Percentiles rank a stretch among this genome's conserved stretches.
Conservation (phyloP, 2,888 invertebrate genomes). For the Patella ulyssiponensis region DNA sequence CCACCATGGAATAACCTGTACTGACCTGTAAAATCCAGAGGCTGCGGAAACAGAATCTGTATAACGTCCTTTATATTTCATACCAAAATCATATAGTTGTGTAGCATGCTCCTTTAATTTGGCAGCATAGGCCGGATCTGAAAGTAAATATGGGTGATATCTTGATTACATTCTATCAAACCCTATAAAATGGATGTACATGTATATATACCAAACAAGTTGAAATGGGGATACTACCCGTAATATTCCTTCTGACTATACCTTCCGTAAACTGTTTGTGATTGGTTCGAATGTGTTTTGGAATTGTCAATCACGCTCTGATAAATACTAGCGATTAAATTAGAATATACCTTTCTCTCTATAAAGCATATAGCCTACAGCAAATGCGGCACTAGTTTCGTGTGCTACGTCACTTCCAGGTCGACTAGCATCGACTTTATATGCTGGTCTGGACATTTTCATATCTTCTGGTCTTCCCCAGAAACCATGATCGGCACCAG, state of each 20-base stretch:
- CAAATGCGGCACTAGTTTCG: slow-evolving; percentile 77
- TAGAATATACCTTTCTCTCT: slow-evolving; percentile 45
- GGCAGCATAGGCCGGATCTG: slow-evolving; percentile 47
- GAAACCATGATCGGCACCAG: slow-evolving; percentile 76
- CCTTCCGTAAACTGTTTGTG: no score
- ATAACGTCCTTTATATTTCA: slow-evolving; percentile 47
- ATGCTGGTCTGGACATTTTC: slow-evolving; percentile 76
- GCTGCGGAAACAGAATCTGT: slow-evolving; percentile 51
- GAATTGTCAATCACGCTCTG: no score
- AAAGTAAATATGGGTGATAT: not conserved
- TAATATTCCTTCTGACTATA: no score
- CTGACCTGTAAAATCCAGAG: slow-evolving; percentile 52
- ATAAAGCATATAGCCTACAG: slow-evolving; percentile 75
- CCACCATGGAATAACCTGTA: not conserved
- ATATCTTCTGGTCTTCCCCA: slow-evolving; percentile 79
- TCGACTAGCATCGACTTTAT: slow-evolving; percentile 75
- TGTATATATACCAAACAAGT: no score
- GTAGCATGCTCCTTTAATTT: slow-evolving; percentile 49
- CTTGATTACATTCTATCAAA: no score
- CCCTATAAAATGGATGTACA: no score
- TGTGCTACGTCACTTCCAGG: slow-evolving; percentile 78
- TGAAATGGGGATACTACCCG: no score
- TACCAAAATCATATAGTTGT: slow-evolving; percentile 53
- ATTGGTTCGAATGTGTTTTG: no score
- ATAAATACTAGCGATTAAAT: not conserved